A percentile compares a stretch with the other conserved stretches of the same genome.
phyloP scores from a whole-genome alignment of 2,113 vertebrate species.

The Leuciscus idus region DNA sequence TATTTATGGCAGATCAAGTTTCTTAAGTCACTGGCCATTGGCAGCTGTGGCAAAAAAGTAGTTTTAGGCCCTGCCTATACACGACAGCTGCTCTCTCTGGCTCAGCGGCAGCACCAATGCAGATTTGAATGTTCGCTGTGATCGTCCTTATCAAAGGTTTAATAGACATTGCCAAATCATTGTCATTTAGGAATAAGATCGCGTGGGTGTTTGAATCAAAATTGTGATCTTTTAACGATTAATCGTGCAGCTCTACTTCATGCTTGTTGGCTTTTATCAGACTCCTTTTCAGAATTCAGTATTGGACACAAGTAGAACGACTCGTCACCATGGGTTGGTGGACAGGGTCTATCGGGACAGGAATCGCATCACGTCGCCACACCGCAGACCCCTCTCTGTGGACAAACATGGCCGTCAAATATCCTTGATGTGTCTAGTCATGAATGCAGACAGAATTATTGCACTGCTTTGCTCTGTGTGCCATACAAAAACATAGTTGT shows the following conservation, averaged over 20 bases:
- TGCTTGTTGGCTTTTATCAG: slow-evolving; percentile 18
- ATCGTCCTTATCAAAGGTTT: too few species aligned
- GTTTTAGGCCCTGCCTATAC: too few species aligned
- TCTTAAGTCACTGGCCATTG: too few species aligned
- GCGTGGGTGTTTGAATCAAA: too few species aligned
- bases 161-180: too few species aligned
- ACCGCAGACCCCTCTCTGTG: slow-evolving; percentile 91
- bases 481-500: not conserved
- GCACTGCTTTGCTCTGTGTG: not conserved
- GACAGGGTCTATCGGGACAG: slow-evolving; percentile 95
- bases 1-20: too few species aligned
- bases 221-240: too few species aligned
- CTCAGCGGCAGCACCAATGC: too few species aligned
- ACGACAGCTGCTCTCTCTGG: too few species aligned
- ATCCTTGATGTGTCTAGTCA: slow-evolving; percentile 81
- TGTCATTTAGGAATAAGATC: too few species aligned
- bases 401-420: slow-evolving; percentile 97
- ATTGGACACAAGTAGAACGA: slow-evolving; percentile 94
- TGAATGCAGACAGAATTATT: not conserved
- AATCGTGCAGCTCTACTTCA: not conserved
- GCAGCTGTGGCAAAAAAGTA: too few species aligned
- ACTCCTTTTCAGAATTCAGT: slow-evolving; percentile 87
- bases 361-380: slow-evolving; percentile 90
- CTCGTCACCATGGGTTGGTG: slow-evolving; percentile 94
- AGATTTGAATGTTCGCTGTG: too few species aligned